These are phyloP conservation scores for Tridacna crocea DNA, from an alignment of 2,888 invertebrate species.

Conservation along the genomic window DNA sequence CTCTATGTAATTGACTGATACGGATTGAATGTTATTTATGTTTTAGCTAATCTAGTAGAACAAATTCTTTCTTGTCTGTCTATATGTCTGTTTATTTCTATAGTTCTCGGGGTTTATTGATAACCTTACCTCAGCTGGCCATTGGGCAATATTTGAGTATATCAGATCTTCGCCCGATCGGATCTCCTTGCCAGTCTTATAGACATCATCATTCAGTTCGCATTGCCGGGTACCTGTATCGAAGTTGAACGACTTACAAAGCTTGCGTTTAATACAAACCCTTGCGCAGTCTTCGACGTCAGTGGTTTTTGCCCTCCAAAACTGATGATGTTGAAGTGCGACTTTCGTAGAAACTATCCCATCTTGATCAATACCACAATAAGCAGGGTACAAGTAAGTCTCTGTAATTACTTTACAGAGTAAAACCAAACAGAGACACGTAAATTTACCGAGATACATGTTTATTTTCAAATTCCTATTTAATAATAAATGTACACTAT, in stretches of 20 bases:
- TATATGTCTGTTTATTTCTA: no score
- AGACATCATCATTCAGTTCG: conserved; percentile 5
- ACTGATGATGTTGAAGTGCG: background rate
- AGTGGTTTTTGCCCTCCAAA: background rate
- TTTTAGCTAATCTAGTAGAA: no score
- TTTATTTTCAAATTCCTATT: no score
- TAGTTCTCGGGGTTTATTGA: no score
- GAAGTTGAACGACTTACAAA: conserved; percentile 2
- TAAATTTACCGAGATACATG: no score
- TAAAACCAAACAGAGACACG: no score
- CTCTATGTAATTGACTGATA: no score
- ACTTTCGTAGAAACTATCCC: background rate
- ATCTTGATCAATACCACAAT: background rate
- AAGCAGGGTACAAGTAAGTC: background rate
- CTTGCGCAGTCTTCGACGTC: conserved; percentile 4
- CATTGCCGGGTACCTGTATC: background rate
- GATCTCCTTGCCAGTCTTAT: background rate
- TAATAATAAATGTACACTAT: no score
- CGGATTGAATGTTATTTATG: no score
- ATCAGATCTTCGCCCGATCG: background rate
- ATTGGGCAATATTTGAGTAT: background rate
- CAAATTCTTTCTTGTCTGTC: no score
- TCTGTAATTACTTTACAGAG: background rate
- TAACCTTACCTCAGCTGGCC: conserved; percentile 7
- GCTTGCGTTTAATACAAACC: background rate